A percentile compares a stretch with the other conserved stretches of the same genome.
Evolutionary conservation across 2,888 invertebrate species (phyloP).

Genomic region (Cheilosia pagana): DNA sequence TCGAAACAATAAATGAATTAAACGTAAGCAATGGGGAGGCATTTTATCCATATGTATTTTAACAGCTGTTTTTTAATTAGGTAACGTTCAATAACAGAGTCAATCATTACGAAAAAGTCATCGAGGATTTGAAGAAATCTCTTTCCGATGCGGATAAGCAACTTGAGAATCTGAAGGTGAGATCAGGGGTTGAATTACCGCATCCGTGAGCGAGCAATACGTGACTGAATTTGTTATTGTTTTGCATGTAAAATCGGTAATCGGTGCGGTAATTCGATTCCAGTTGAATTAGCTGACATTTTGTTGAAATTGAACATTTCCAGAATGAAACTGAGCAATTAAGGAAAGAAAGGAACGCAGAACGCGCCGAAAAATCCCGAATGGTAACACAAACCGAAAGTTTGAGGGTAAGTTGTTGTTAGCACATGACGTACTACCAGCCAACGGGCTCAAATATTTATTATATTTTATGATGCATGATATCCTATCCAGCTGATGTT

Average conservation of each 20-base stretch:
- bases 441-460: no score
- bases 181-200: no score
- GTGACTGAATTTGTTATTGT: no score
- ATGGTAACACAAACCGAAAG: neutral
- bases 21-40: constrained; percentile 1
- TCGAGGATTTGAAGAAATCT: constrained; percentile 6
- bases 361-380: constrained; percentile 20
- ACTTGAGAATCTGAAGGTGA: constrained; percentile 37
- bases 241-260: no score
- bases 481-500: constrained; percentile 19
- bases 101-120: constrained; percentile 12
- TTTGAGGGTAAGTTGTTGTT: constrained; percentile 46
- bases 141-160: constrained; percentile 14
- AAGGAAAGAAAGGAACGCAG: neutral
- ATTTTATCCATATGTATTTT: neutral
- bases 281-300: neutral
- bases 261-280: no score
- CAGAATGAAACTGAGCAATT: constrained; percentile 28
- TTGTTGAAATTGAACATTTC: neutral
- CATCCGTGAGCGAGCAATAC: no score
- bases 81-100: neutral
- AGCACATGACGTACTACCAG: no score
- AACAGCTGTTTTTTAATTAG: neutral
- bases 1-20: neutral
- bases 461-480: no score